Base-by-base conservation (phyloP, 2,797 vertebrate genomes). In the Babyrousa celebensis region DNA sequence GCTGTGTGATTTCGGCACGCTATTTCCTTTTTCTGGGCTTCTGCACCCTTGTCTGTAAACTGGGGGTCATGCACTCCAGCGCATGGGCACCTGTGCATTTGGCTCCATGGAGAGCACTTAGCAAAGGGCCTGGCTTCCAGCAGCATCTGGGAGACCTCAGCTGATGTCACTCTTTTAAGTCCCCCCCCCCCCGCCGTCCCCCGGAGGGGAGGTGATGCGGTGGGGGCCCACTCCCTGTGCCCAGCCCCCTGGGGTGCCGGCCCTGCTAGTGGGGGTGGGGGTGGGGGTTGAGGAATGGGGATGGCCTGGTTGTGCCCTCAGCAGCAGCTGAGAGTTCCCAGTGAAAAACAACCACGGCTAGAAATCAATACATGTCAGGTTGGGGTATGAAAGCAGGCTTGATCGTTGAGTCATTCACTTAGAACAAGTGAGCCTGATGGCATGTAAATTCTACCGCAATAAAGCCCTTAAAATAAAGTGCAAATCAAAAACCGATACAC, bases 391-490 rank as follows among this genome's bases (percentile, higher is more conserved):
- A 92, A 71, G 36, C 78, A 70, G 60, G 0, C 56, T 70, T 52
- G 80, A 10, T 40, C 27, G 1, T 71, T 83, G 40, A 77, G 16
- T 77, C 2, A 1, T 62, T 27, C 17, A 60, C 27, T 36, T 25
- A 78, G 40, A 68, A 62, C 23, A 21, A 74, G 62, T 60, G 20
- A 56, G 6, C 29, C 65, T 71, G 65, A 77, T 20, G 72, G 12
- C 25, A 27, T 40, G n/a, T 58, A 48, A 62, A 86, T 72, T 71
- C 75, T 3, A 40, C 40, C 48, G 58, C 48, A 12, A 9, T 27
- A 58, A 62, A 79, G 11, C 72, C 75, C 94, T 48, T 58, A 36
- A 77, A 80, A 85, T 62, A 70, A 84, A 93, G 16, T 21, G 16
- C 0, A 82, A 79, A 12, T 43, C 16, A 17, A 70, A 70, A 72